phyloP scores from a whole-genome alignment of 2,797 vertebrate species.

The Calcarius lapponicus region DNA sequence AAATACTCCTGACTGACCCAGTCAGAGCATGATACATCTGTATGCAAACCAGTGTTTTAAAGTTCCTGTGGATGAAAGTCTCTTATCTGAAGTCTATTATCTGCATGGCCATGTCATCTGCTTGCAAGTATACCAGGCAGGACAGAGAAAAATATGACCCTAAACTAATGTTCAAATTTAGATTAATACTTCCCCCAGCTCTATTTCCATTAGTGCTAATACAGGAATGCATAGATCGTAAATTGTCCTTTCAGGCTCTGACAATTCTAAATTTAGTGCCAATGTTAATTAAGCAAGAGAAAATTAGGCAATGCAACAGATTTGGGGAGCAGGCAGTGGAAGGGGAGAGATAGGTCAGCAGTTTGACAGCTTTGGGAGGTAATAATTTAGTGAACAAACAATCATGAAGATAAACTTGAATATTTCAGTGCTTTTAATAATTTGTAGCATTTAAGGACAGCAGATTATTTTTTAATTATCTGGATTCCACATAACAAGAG shows the following conservation, averaged over 20 bases:
- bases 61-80: not conserved
- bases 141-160: conserved; percentile 27
- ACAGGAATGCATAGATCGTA: conserved; percentile 30
- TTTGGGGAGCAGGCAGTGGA: not conserved
- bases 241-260: conserved; percentile 52
- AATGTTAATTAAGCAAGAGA: conserved; percentile 39
- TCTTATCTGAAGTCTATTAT: not conserved
- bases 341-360: not conserved
- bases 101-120: not conserved
- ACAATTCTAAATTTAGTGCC: conserved; percentile 60
- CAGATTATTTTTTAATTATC: conserved; percentile 25
- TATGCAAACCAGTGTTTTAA: not conserved
- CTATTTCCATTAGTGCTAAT: conserved; percentile 57
- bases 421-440: not conserved
- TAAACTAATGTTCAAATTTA: conserved; percentile 55
- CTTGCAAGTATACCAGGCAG: not conserved
- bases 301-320: conserved; percentile 27
- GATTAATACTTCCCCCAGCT: conserved; percentile 56
- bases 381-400: not conserved
- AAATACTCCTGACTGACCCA: not conserved
- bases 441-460: not conserved
- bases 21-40: not conserved
- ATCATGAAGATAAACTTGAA: not conserved
- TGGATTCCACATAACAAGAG: not conserved
- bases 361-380: not conserved